Base-by-base conservation (phyloP, 2,888 invertebrate genomes). In the Nematopogon swammerdamellus region DNA sequence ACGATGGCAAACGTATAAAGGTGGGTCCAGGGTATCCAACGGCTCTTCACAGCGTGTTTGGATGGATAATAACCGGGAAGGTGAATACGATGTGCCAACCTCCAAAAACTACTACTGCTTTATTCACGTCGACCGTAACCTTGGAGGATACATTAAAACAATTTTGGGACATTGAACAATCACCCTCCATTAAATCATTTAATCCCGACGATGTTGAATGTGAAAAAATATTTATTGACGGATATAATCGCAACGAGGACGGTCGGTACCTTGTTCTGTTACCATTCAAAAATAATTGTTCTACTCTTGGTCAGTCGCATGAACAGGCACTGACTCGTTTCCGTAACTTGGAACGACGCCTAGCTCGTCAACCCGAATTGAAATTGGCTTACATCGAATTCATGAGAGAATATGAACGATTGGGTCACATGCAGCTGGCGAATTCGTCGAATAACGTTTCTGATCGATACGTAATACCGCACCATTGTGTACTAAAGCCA, bases 401-500 rank as follows among this genome's bases (percentile, higher is more conserved):
- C 17, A 49, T 59, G 44, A 19, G 52, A 2, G 57, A 59, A 51
- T 60, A 58, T 44, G 10, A 52, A 10, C 43, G 29, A 3, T 43
- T 58, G 4, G 53, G 54, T 2, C 58, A 59, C 49, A 57, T 58
- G 57, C 44, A 45, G 1, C 36, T 53, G 16, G 16, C 16, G 2
- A 11, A 14, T n/a, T n/a, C n/a, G n/a, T n/a, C n/a, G n/a, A n/a
- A n/a, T n/a, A n/a, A n/a, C n/a, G n/a, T n/a, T n/a, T n/a, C n/a
- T 14, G 11, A 19, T 14, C 19, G 29, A 25, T 18, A 43, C 48
- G 8, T 50, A 8, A 18, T 53, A 3, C 56, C 58, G 1, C 57
- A 58, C 44, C 57, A 56, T 14, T 51, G 54, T 6, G 54, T 58
- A 18, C 46, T 56, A 5, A 56, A 54, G 14, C 53, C 20, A 50